Evolutionary conservation across 2,888 invertebrate genomes (phyloP), one percentile per base, ranked within the genome.

Genomic region (Muschampia plurimacula): DNA sequence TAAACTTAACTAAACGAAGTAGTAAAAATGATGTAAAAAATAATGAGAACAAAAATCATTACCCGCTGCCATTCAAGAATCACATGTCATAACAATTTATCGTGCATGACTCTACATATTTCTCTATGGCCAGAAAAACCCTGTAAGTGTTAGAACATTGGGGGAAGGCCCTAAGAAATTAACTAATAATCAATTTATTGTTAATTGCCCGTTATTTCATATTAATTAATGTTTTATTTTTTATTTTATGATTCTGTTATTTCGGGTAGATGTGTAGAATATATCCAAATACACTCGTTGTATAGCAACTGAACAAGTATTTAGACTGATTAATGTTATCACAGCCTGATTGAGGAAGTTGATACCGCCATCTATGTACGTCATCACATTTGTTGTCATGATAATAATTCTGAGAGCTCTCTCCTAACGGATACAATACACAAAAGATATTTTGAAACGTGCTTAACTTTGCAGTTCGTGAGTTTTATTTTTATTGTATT

Each of bases 321-420:
- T 67, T 57, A 15, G n/a, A 55, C n/a, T 55, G 41, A 39, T 57
- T 67, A 67, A 13, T 67, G 22, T 57, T 67, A 67, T 67, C 57
- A 67, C 41, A 67, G 49, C 67, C 22, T 67, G 67, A 41, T 28
- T 12, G 67, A 55, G 57, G 57, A 67, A 55, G 41, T 67, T 39
- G 67, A 55, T 67, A 55, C 57, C 13, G 52, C n/a, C 6, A 22
- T 59, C n/a, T n/a, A 49, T 9, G 46, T 57, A 59, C 59, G 59
- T 60, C 28, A 60, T 36, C 13, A 60, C n/a, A 36, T 60, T 60
- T 36, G 59, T 60, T 60, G 59, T 60, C 59, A 13, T 13, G 22
- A 22, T 22, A 22, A 55, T 22, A 55, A 13, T 60, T 36, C 59
- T 60, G 59, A 60, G 59, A 60, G 59, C 59, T 60, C 13, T 36